A percentile compares a stretch with the other conserved stretches of the same genome.
These are phyloP conservation scores for Falco concolor DNA, from an alignment of 2,797 vertebrate genomes.

Conservation along the genomic window DNA sequence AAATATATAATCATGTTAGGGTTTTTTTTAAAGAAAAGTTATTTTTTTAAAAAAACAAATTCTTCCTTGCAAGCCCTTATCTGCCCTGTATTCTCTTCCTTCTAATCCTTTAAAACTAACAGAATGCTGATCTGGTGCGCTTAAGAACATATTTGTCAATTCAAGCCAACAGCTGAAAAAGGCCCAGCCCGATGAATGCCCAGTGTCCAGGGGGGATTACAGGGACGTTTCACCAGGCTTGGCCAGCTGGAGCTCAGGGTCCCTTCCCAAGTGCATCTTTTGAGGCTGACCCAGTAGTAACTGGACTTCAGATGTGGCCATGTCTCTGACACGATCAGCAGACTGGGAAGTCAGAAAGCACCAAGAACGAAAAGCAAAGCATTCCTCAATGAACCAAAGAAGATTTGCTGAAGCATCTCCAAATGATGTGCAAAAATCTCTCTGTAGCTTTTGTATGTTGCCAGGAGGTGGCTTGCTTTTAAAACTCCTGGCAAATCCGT, in stretches of 20 bases:
- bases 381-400: not conserved
- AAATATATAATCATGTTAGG: not conserved
- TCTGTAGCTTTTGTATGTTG: not conserved
- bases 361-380: not conserved
- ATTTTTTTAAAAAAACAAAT: not conserved
- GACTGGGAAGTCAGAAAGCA: not conserved
- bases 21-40: not conserved
- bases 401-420: not conserved
- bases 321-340: not conserved
- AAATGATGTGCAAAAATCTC: not conserved
- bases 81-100: not conserved
- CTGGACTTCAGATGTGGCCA: fast-evolving
- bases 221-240: not conserved
- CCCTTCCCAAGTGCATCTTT: not conserved
- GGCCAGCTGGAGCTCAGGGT: not conserved
- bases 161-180: not conserved
- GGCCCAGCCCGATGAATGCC: fast-evolving
- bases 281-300: not conserved
- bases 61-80: not conserved
- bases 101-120: not conserved
- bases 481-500: not conserved
- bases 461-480: not conserved
- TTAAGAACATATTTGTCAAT: not conserved
- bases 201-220: not conserved
- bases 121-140: not conserved